Evolutionary conservation across 2,888 invertebrate species (phyloP).

Genomic region (Petrolisthes cinctipes): DNA sequence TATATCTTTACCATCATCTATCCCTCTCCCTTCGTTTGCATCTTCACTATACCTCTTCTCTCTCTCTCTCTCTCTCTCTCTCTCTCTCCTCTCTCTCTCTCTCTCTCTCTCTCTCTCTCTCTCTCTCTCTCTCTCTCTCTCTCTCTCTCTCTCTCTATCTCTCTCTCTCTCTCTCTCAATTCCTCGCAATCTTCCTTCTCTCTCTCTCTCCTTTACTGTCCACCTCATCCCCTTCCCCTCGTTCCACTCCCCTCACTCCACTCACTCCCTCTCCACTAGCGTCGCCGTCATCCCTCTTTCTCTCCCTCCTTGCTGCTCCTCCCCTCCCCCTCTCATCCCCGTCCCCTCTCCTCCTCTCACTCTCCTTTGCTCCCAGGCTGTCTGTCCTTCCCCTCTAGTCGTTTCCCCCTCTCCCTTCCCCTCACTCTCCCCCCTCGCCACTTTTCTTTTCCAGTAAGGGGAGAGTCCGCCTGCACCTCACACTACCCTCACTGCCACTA

Average conservation of each 20-base stretch:
- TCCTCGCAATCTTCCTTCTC: neutral
- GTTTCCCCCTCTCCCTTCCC: neutral
- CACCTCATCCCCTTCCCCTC: neutral
- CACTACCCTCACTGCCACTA: too few relatives aligned
- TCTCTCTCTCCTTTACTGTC: too few relatives aligned
- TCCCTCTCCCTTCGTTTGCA: neutral
- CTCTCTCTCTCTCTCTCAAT: constrained; percentile 5
- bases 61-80: constrained; percentile 8
- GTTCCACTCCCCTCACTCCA: neutral
- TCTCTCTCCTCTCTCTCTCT: neutral
- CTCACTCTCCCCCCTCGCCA: neutral
- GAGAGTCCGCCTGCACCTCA: too few relatives aligned
- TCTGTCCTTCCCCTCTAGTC: neutral
- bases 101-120: neutral
- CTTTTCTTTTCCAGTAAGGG: neutral
- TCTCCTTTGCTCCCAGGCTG: neutral
- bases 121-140: neutral
- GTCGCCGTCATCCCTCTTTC: neutral
- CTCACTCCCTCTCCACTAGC: neutral
- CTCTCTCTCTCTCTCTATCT: neutral
- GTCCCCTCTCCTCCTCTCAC: neutral
- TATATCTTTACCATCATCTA: too few relatives aligned
- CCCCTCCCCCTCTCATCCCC: neutral
- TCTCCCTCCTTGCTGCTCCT: neutral
- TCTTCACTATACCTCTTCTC: neutral